Percentiles rank a stretch among this genome's conserved stretches.
Conservation (phyloP, 2,113 vertebrate genomes). For the Rhinichthys klamathensis region DNA sequence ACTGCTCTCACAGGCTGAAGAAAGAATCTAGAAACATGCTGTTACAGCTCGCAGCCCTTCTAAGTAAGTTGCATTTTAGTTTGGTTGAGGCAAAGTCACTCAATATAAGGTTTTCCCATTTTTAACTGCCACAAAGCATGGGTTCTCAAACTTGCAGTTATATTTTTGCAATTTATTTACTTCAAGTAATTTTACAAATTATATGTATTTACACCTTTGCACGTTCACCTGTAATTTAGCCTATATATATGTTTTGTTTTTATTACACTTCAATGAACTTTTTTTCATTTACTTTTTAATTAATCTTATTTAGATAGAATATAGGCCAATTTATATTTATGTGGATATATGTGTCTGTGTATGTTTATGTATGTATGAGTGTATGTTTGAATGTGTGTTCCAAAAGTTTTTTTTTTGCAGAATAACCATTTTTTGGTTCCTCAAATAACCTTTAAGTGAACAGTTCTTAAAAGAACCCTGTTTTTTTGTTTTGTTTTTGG, state of each 20-base stretch:
- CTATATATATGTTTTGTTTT: too few species aligned
- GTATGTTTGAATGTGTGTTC: too few species aligned
- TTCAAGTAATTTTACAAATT: neutral
- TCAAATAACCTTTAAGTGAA: too few species aligned
- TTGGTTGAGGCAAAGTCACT: neutral
- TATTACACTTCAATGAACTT: neutral
- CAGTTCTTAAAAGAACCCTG: too few species aligned
- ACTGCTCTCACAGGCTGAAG: neutral
- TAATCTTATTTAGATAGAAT: neutral
- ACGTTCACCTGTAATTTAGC: neutral
- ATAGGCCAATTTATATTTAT: neutral
- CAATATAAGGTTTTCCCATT: neutral
- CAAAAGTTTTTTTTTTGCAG: too few species aligned
- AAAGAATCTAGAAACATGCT: constrained; percentile 50
- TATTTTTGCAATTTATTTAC: neutral
- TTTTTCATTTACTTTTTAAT: neutral
- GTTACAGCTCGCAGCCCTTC: constrained; percentile 53
- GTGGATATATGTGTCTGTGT: neutral
- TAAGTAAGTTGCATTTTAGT: constrained; percentile 60
- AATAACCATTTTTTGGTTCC: too few species aligned
- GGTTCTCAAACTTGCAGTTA: neutral
- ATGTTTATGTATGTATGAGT: neutral
- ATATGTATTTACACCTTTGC: neutral
- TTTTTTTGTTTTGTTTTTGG: too few species aligned
- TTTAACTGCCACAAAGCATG: neutral